Evolutionary conservation across 2,888 invertebrate species (phyloP).

Genomic region (Ramazzottius varieornatus): DNA sequence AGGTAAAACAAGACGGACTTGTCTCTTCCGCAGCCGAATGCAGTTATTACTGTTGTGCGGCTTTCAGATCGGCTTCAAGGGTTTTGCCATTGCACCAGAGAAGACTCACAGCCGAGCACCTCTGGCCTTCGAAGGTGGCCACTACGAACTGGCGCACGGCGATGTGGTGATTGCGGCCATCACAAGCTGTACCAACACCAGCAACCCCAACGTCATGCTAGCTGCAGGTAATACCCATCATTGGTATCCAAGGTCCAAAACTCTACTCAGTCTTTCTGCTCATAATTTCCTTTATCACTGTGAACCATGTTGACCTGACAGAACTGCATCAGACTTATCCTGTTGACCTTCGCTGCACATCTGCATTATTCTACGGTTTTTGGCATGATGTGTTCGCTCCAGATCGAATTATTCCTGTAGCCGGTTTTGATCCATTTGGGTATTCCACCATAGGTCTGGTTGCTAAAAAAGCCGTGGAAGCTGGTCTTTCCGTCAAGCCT

Average conservation of each 20-base stretch:
- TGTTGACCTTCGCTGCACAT: too few species aligned
- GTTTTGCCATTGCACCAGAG: constrained; percentile 45
- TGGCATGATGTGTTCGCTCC: too few species aligned
- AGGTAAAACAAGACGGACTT: constrained; percentile 44
- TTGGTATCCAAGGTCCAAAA: constrained; percentile 5
- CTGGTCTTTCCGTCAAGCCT: constrained; percentile 58
- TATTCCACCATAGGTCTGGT: too few species aligned
- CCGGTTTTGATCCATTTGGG: too few species aligned
- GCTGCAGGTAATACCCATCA: constrained; percentile 43
- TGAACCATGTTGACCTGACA: too few species aligned
- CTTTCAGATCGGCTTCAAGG: constrained; percentile 60
- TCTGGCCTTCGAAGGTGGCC: constrained; percentile 51
- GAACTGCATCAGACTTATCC: too few species aligned
- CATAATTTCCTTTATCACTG: too few species aligned
- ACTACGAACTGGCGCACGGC: constrained; percentile 55
- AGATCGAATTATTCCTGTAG: too few species aligned
- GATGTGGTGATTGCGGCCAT: constrained; percentile 90
- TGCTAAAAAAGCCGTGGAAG: constrained; percentile 75
- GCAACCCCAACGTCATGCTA: constrained; percentile 90
- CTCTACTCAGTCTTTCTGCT: not conserved
- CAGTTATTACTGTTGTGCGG: not conserved
- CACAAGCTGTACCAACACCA: constrained; percentile 91
- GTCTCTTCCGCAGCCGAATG: not conserved
- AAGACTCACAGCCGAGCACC: constrained; percentile 33
- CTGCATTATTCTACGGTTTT: too few species aligned